phyloP scores from a whole-genome alignment of 1,140 invertebrate species.

The silkworm (Bombyx mori) region DNA sequence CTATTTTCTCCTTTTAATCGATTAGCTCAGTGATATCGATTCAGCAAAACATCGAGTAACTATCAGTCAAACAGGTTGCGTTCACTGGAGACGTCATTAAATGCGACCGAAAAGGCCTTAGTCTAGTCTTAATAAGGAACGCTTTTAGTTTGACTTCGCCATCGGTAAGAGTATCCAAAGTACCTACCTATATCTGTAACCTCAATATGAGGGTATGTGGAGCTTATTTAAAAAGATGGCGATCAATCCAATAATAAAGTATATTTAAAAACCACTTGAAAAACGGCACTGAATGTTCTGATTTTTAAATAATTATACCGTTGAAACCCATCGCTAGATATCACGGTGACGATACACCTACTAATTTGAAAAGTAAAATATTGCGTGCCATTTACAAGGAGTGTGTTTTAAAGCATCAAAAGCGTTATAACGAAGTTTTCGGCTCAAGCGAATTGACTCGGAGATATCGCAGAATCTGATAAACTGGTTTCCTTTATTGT shows the following conservation, averaged over 20 bases:
- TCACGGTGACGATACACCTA: neutral
- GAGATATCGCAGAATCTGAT: neutral
- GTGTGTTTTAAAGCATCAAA: constrained; percentile 44
- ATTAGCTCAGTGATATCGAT: constrained; percentile 4
- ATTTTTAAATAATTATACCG: too few species aligned
- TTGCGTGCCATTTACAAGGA: neutral
- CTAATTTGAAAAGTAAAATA: neutral
- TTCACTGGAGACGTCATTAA: constrained; percentile 30
- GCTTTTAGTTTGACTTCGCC: constrained; percentile 12
- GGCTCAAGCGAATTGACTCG: constrained; percentile 40
- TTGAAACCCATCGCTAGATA: too few species aligned
- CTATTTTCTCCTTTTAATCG: constrained; percentile 2
- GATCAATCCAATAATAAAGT: too few species aligned
- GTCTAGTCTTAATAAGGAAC: constrained; percentile 29
- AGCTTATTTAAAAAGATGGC: too few species aligned
- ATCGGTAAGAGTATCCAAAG: constrained; percentile 24
- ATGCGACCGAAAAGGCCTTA: constrained; percentile 37
- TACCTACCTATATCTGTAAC: too few species aligned
- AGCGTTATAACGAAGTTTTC: constrained; percentile 51
- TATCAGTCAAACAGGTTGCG: constrained; percentile 31
- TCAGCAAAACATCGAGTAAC: constrained; percentile 25
- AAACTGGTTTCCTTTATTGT: neutral
- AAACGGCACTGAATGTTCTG: too few species aligned
- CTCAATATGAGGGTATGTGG: too few species aligned
- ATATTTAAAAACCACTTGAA: too few species aligned